phyloP scores from a whole-genome alignment of 2,113 vertebrate species.

The Lophius piscatorius region DNA sequence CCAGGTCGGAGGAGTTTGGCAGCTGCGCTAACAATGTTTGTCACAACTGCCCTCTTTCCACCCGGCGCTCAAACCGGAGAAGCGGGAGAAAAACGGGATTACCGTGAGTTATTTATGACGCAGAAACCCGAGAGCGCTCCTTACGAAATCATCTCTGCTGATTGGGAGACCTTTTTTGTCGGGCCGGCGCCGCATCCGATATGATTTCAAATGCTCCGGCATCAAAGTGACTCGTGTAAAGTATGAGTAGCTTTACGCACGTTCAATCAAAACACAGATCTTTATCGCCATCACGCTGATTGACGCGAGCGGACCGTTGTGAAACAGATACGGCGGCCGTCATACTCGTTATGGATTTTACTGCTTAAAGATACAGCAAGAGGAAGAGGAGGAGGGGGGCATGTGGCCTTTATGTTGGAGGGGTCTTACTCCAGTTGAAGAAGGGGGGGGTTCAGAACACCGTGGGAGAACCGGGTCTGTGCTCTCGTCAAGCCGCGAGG shows the following conservation, averaged over 20 bases:
- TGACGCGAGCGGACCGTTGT: constrained; percentile 79
- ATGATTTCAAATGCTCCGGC: constrained; percentile 76
- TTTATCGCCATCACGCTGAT: constrained; percentile 78
- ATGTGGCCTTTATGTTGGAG: constrained; percentile 27
- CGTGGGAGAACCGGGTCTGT: too few species aligned
- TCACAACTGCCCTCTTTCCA: constrained; percentile 77
- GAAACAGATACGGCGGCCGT: constrained; percentile 81
- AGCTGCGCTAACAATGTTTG: constrained; percentile 79
- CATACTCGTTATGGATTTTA: constrained; percentile 78
- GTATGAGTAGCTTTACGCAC: constrained; percentile 80
- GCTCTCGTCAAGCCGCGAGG: too few species aligned
- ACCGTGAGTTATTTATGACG: constrained; percentile 84
- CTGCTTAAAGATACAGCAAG: constrained; percentile 49
- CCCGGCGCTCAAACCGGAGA: constrained; percentile 75
- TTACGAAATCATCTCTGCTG: constrained; percentile 79
- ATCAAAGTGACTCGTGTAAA: constrained; percentile 75
- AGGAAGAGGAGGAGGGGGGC: background rate
- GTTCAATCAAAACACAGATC: constrained; percentile 81
- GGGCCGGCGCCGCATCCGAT: constrained; percentile 76
- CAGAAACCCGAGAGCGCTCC: constrained; percentile 78
- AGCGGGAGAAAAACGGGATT: constrained; percentile 83
- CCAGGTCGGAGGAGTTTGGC: constrained; percentile 64
- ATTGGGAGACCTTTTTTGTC: constrained; percentile 64
- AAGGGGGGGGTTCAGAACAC: constrained; percentile 13
- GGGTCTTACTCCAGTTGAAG: constrained; percentile 17